Conservation (phyloP, 2,888 invertebrate genomes). For the Odontocerum albicorne region DNA sequence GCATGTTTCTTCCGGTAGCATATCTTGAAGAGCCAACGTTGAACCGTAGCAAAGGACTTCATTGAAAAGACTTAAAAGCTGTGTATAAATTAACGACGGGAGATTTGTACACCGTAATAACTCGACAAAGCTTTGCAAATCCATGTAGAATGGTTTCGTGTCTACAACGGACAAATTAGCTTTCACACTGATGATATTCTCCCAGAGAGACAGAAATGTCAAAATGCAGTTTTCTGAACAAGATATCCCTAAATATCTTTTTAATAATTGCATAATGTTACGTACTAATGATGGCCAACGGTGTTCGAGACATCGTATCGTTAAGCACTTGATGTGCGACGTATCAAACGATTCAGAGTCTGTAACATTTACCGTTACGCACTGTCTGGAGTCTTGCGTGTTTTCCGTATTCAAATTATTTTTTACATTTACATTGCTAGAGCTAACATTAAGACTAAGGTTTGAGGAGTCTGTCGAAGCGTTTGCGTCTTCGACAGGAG, state of each 20-base stretch:
- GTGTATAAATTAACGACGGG: conserved; percentile 83
- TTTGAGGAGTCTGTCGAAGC: neutral
- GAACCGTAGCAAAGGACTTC: conserved; percentile 91
- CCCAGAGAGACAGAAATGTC: conserved; percentile 85
- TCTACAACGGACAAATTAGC: conserved; percentile 88
- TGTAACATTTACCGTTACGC: conserved; percentile 65
- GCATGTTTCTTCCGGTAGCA: conserved; percentile 86
- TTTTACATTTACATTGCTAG: neutral
- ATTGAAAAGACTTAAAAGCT: conserved; percentile 82
- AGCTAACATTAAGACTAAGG: conserved; percentile 1
- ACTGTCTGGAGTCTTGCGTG: conserved; percentile 48
- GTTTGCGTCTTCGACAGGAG: neutral
- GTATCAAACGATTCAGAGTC: conserved; percentile 84
- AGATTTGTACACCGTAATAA: conserved; percentile 68
- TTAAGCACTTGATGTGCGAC: conserved; percentile 82
- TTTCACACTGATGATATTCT: conserved; percentile 87
- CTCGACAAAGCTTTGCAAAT: conserved; percentile 78
- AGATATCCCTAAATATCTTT: conserved; percentile 59
- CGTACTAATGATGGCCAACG: conserved; percentile 83
- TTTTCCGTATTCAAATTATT: neutral
- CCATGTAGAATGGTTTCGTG: conserved; percentile 85
- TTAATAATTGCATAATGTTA: conserved; percentile 63
- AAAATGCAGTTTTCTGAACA: conserved; percentile 72
- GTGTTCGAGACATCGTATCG: conserved; percentile 80
- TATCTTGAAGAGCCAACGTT: conserved; percentile 84